These are phyloP conservation scores for Xylophagus ater DNA, from an alignment of 2,888 invertebrate species.

Conservation along the genomic window DNA sequence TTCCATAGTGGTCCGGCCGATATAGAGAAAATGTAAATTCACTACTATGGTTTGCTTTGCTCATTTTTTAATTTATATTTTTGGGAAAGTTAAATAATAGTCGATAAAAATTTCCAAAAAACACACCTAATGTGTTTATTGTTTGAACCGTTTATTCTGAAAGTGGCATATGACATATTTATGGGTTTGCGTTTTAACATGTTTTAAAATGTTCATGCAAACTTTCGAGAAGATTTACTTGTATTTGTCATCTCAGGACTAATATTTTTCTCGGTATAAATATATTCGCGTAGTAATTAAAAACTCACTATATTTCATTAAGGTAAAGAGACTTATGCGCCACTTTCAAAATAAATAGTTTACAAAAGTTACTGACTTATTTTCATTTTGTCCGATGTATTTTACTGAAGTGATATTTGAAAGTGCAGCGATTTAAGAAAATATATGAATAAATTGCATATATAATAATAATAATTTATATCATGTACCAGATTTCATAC, in stretches of 20 bases:
- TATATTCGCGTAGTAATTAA: background rate
- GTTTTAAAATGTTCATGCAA: background rate
- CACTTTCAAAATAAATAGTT: too few species aligned
- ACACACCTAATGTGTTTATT: too few species aligned
- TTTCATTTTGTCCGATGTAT: background rate
- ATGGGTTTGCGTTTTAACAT: background rate
- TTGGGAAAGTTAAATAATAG: too few species aligned
- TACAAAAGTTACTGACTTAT: background rate
- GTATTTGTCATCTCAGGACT: slow-evolving; percentile 2
- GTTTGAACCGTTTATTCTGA: background rate
- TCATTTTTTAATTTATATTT: too few species aligned
- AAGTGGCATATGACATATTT: background rate
- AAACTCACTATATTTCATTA: slow-evolving; percentile 1
- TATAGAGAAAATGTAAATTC: too few species aligned
- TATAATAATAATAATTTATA: slow-evolving; percentile 3
- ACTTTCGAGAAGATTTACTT: slow-evolving; percentile 1
- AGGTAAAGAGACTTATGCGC: too few species aligned
- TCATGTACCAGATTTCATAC: slow-evolving; percentile 3
- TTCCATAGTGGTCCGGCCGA: too few species aligned
- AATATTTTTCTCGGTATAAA: slow-evolving; percentile 1
- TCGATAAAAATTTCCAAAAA: too few species aligned
- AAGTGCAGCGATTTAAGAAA: slow-evolving; percentile 1
- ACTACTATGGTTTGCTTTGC: too few species aligned
- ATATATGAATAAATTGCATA: slow-evolving; percentile 1
- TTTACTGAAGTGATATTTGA: slow-evolving; percentile 2